A percentile compares a stretch with the other conserved stretches of the same genome.
Conservation (phyloP, 2,797 vertebrate species). For the Ataeniobius toweri region DNA sequence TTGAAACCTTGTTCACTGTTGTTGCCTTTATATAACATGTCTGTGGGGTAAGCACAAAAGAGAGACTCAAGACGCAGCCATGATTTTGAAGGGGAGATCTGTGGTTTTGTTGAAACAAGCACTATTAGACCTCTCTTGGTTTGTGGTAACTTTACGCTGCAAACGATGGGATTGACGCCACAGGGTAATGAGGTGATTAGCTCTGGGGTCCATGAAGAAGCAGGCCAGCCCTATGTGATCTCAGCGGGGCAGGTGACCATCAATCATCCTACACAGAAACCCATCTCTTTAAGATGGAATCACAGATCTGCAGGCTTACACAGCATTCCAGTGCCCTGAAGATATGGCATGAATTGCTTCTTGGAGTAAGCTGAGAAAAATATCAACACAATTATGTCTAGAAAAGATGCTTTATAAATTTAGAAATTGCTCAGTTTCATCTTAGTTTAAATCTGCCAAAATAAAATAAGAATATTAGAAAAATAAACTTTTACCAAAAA, state of each 20-base stretch:
- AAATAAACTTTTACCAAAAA: background rate
- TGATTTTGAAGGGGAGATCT: conserved; percentile 29
- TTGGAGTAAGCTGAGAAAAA: background rate
- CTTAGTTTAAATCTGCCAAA: background rate
- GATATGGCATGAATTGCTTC: conserved; percentile 16
- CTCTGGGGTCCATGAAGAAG: conserved; percentile 50
- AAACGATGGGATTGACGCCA: conserved; percentile 53
- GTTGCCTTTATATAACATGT: conserved; percentile 29
- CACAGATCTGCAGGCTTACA: conserved; percentile 28
- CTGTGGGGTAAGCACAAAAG: conserved; percentile 22
- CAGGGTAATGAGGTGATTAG: conserved; percentile 68
- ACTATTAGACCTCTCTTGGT: conserved; percentile 23
- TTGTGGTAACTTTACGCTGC: conserved; percentile 14
- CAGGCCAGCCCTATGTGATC: conserved; percentile 49
- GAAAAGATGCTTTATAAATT: background rate
- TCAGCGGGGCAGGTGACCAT: conserved; percentile 61
- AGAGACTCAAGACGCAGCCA: conserved; percentile 15
- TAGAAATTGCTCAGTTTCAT: background rate
- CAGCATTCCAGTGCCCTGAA: conserved; percentile 54
- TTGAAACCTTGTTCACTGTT: conserved; percentile 13
- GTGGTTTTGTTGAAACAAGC: conserved; percentile 25
- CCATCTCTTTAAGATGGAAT: conserved; percentile 17
- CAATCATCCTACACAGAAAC: conserved; percentile 55
- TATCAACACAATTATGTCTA: background rate
- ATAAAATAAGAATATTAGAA: background rate